Percentiles rank a stretch among this genome's conserved stretches.
These are phyloP conservation scores for Xerus inauris DNA, from an alignment of 2,113 vertebrate genomes.

Conservation along the genomic window DNA sequence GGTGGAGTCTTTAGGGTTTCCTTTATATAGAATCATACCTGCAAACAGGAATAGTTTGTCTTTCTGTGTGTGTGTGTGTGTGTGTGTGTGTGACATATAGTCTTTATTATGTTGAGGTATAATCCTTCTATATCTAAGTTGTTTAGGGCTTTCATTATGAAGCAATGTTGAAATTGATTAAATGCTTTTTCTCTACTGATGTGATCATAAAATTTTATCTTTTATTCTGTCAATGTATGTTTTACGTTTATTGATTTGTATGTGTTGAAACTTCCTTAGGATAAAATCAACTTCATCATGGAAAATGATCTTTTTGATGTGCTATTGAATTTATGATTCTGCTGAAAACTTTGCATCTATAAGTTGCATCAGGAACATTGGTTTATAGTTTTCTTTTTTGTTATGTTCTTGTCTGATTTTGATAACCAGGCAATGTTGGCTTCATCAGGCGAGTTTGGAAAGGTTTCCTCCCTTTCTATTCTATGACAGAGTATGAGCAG, in stretches of 20 bases:
- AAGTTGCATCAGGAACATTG: no score
- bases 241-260: not conserved
- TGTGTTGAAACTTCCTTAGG: no score
- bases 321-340: no score
- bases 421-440: no score
- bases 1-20: not conserved
- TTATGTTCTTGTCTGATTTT: no score
- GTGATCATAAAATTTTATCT: not conserved
- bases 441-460: no score
- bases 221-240: not conserved
- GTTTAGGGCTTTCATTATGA: not conserved
- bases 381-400: no score
- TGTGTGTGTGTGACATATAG: not conserved
- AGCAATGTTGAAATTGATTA: not conserved
- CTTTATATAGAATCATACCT: not conserved
- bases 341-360: no score
- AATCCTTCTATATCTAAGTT: not conserved
- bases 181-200: not conserved
- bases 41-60: not conserved
- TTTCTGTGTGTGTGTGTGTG: not conserved
- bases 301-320: no score
- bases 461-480: no score
- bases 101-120: not conserved
- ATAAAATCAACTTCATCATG: no score
- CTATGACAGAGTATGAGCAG: no score